These are phyloP conservation scores for Pleuronectes platessa DNA, from an alignment of 2,113 vertebrate species.

Conservation along the genomic window DNA sequence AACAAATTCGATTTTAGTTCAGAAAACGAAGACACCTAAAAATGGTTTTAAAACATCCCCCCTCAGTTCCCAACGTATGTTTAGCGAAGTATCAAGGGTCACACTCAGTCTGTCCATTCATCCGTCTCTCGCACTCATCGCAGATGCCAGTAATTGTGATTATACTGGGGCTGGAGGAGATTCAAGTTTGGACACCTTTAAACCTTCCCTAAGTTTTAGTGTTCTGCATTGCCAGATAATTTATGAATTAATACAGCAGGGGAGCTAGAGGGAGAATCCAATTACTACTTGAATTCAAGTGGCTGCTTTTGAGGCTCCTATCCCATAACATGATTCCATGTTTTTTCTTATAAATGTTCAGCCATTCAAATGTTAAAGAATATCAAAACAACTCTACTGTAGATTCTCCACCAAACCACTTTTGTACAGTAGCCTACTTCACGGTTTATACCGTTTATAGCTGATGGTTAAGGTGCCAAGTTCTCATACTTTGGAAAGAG, in stretches of 20 bases:
- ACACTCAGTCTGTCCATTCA: slow-evolving; percentile 9
- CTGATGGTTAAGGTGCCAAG: no score
- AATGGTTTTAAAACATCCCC: slow-evolving; percentile 10
- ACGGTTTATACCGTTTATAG: no score
- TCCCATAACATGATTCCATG: background rate
- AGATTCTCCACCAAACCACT: no score
- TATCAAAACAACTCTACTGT: background rate
- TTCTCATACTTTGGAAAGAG: no score
- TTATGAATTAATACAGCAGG: slow-evolving; percentile 20
- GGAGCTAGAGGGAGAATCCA: slow-evolving; percentile 17
- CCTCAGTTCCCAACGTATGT: background rate
- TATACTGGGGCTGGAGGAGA: slow-evolving; percentile 21
- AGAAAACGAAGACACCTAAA: background rate
- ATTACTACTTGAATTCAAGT: slow-evolving; percentile 1
- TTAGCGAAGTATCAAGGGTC: background rate
- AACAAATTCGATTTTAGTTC: slow-evolving; percentile 1
- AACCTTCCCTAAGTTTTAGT: slow-evolving; percentile 23
- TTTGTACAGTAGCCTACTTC: no score
- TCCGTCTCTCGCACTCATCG: slow-evolving; percentile 18
- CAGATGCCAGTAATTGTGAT: slow-evolving; percentile 43
- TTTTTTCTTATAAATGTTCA: background rate
- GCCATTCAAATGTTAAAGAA: background rate
- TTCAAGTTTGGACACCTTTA: slow-evolving; percentile 31
- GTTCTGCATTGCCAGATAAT: slow-evolving; percentile 4
- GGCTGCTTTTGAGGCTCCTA: background rate